phyloP scores from a whole-genome alignment of 2,888 invertebrate species.

The Metopia argyrocephala region DNA sequence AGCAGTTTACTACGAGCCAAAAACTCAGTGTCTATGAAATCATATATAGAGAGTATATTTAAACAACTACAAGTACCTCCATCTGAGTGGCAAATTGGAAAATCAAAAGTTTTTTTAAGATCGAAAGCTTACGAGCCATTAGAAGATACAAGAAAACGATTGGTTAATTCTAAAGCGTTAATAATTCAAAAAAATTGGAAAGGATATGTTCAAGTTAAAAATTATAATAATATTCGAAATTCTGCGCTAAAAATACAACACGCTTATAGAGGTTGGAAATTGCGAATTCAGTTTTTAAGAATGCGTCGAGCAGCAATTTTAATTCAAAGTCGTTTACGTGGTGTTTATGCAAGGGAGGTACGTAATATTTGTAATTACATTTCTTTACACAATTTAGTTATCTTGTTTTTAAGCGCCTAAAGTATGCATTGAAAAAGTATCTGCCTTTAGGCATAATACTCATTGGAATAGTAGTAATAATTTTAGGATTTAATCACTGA shows the following conservation, averaged over 20 bases:
- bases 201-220: constrained; percentile 82
- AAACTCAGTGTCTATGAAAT: constrained; percentile 67
- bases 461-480: no score
- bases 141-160: constrained; percentile 86
- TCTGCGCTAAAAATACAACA: constrained; percentile 89
- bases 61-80: constrained; percentile 83
- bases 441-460: no score
- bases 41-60: constrained; percentile 79
- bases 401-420: not conserved
- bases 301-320: constrained; percentile 91
- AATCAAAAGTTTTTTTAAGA: constrained; percentile 90
- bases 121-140: constrained; percentile 89
- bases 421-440: no score
- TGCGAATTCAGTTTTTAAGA: constrained; percentile 88
- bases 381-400: not conserved
- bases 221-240: constrained; percentile 83
- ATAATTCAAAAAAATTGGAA: constrained; percentile 89
- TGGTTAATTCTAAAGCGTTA: constrained; percentile 85
- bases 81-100: constrained; percentile 93
- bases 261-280: constrained; percentile 91
- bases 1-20: constrained; percentile 82
- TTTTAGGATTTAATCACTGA: no score
- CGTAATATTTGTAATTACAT: constrained; percentile 23
- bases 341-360: constrained; percentile 93
- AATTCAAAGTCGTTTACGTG: constrained; percentile 91